Evolutionary conservation across 2,113 vertebrate genomes (phyloP), one percentile per base, ranked within the genome.

Genomic region (Sterrhoptilus dennistouni): DNA sequence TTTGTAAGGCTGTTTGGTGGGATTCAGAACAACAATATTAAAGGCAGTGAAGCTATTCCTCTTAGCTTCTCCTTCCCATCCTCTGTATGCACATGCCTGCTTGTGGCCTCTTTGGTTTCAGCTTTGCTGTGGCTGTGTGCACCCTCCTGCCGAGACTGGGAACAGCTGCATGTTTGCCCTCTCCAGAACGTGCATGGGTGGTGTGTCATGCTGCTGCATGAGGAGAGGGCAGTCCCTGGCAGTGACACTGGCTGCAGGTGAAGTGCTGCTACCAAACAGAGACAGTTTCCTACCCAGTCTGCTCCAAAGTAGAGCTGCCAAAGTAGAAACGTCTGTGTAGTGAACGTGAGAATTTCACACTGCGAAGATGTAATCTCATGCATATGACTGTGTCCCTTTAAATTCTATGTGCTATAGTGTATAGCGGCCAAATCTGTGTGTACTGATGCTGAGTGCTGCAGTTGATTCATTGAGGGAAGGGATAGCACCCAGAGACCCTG

Each of bases 51-150:
- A 77, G 63, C 65, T 40, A 16, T 56, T 71, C 33, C 64, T 42
- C 60, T 53, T 4, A 8, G 61, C 78, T 83, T 68, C 40, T 81
- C 49, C 44, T 84, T 84, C 38, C 60, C 75, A 2, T 52, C 54
- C 47, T 86, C 69, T 53, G 70, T 77, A 8, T 94, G 95, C 94
- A 90, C 90, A 52, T 96, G 92, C 52, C 93, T 95, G 96, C 95
- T 93, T 94, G 71, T 89, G 52, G 81, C 87, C 87, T 72, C 84
- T 56, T 40, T 25, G 87, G 61, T 75, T 93, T 83, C 72, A 82
- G 96, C 95, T 93, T 96, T 60, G 95, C 92, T 78, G 10, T 95
- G 93, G 96, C 96, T 94, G 90, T 45, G 72, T 83, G 89, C 74
- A 29, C 70, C 77, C 50, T 66, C 66, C 75, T 47, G 91, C 86